Conservation (phyloP, 2,888 invertebrate species). For the Mesorhabditis spiculigera region DNA sequence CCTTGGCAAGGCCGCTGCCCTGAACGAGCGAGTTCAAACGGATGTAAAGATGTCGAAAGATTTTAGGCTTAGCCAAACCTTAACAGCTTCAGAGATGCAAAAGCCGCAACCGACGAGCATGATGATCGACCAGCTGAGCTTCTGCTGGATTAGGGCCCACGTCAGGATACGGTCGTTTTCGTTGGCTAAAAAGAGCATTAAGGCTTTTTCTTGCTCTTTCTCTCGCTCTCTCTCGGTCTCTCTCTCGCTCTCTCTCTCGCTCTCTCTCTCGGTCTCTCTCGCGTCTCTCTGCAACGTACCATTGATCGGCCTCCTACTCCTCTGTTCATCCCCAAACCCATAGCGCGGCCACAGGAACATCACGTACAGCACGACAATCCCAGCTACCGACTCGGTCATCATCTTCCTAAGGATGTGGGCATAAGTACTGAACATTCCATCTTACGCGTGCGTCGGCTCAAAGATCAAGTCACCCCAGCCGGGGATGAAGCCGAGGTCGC, state of each 20-base stretch:
- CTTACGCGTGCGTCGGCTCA: not conserved
- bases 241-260: too few species aligned
- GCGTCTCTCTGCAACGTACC: too few species aligned
- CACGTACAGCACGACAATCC: slow-evolving; percentile 21
- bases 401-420: not conserved
- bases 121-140: slow-evolving; percentile 32
- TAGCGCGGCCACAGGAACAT: slow-evolving; percentile 30
- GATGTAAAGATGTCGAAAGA: too few species aligned
- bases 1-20: too few species aligned
- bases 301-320: too few species aligned
- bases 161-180: slow-evolving; percentile 24
- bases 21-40: too few species aligned
- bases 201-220: too few species aligned
- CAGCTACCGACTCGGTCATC: slow-evolving; percentile 23
- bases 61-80: slow-evolving; percentile 8
- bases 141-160: slow-evolving; percentile 31
- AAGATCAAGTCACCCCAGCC: slow-evolving; percentile 25
- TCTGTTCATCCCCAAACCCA: not conserved
- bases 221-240: too few species aligned
- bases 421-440: not conserved
- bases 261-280: too few species aligned
- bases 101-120: slow-evolving; percentile 34
- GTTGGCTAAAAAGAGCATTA: not conserved
- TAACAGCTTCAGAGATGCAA: slow-evolving; percentile 32
- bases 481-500: slow-evolving; percentile 24